phyloP scores from a whole-genome alignment of 2,888 invertebrate species.

The Polylopha cassiicola region DNA sequence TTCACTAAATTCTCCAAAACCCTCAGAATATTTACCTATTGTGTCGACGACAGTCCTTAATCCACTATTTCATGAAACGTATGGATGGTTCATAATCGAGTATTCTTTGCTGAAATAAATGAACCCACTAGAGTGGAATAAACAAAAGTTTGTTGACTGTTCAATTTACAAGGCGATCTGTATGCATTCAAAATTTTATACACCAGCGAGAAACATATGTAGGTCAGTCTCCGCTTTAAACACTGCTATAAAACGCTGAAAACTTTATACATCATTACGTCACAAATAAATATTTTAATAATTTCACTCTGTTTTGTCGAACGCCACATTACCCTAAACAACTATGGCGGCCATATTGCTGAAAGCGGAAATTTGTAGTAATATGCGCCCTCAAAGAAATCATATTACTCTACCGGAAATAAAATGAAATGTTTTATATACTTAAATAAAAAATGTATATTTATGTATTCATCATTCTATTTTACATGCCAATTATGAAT shows the following conservation, averaged over 20 bases:
- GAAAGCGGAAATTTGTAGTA: constrained; percentile 60
- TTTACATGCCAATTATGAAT: constrained; percentile 10
- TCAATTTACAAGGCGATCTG: constrained; percentile 69
- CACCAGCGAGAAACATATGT: constrained; percentile 60
- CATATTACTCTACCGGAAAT: constrained; percentile 6
- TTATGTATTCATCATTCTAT: constrained; percentile 10
- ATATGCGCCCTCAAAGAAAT: constrained; percentile 34
- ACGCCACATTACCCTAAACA: constrained; percentile 78
- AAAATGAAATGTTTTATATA: background rate
- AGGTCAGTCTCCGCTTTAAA: constrained; percentile 61
- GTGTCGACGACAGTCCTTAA: constrained; percentile 65
- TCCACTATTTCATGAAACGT: constrained; percentile 64
- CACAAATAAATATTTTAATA: constrained; percentile 68
- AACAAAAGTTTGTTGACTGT: constrained; percentile 79
- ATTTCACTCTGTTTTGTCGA: constrained; percentile 74
- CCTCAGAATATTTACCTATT: constrained; percentile 63
- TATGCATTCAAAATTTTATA: constrained; percentile 64
- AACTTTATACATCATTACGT: constrained; percentile 72
- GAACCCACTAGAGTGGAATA: constrained; percentile 69
- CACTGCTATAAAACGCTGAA: constrained; percentile 72
- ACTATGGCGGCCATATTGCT: constrained; percentile 75
- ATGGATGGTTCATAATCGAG: constrained; percentile 69
- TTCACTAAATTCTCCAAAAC: constrained; percentile 45
- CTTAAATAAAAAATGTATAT: constrained; percentile 9
- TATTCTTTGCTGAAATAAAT: constrained; percentile 60